Percentiles rank a stretch among this genome's conserved stretches.
Conservation (phyloP, 2,113 vertebrate species). For the Pavo muticus region DNA sequence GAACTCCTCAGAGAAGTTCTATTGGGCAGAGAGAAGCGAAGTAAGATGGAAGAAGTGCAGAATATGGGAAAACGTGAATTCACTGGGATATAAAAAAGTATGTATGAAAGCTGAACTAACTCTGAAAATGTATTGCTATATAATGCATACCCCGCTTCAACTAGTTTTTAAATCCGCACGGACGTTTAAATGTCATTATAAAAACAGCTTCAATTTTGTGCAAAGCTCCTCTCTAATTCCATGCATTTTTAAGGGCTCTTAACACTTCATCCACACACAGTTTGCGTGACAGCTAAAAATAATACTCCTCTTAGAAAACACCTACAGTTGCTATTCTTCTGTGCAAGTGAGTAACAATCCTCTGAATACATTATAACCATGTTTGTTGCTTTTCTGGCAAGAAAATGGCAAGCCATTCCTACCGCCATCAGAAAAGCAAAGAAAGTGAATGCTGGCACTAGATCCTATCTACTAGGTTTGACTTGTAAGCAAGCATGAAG, state of each 20-base stretch:
- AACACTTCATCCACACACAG: neutral
- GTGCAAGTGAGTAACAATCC: neutral
- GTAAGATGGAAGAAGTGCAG: neutral
- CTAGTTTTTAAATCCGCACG: neutral
- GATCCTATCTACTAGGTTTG: neutral
- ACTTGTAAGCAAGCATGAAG: neutral
- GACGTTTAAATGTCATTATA: neutral
- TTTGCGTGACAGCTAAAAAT: accelerated
- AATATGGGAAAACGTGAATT: neutral
- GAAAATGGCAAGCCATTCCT: neutral
- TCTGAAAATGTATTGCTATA: accelerated
- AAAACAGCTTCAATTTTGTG: neutral
- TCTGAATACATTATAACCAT: neutral
- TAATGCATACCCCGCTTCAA: neutral
- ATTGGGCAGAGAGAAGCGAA: neutral
- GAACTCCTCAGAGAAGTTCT: neutral
- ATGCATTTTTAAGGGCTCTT: neutral
- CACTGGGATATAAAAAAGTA: neutral
- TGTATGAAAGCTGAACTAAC: neutral
- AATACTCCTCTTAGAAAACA: neutral
- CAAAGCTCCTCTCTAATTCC: neutral
- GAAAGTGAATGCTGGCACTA: neutral
- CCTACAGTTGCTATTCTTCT: neutral
- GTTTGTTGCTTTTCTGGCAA: no score
- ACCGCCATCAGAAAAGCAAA: neutral